phyloP scores from a whole-genome alignment of 2,113 vertebrate genomes.

The Pteronura brasiliensis region DNA sequence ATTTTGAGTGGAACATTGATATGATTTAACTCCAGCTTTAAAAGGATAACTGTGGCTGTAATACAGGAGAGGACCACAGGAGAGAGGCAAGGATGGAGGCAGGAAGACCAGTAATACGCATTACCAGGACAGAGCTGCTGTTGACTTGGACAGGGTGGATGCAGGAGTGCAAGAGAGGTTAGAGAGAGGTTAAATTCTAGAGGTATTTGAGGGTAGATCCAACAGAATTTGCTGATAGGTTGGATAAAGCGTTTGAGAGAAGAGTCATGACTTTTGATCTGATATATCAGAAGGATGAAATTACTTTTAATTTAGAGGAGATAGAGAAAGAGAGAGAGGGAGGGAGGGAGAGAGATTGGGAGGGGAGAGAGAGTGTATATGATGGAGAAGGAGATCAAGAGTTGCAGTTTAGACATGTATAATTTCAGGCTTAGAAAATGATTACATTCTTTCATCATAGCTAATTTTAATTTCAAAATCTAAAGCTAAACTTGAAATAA shows the following conservation, averaged over 20 bases:
- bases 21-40: background rate
- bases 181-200: background rate
- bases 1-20: background rate
- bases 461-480: too few relatives aligned
- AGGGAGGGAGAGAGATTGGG: too few relatives aligned
- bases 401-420: too few relatives aligned
- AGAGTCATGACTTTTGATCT: background rate
- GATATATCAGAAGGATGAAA: background rate
- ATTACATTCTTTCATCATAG: too few relatives aligned
- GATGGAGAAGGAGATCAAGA: too few relatives aligned
- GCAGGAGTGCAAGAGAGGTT: background rate
- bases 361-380: too few relatives aligned
- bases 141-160: background rate
- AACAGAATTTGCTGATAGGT: background rate
- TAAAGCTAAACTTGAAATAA: too few relatives aligned
- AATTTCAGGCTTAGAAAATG: too few relatives aligned
- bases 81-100: background rate
- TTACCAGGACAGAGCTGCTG: background rate
- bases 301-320: too few relatives aligned
- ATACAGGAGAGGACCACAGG: background rate
- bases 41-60: background rate
- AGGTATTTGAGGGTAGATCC: background rate
- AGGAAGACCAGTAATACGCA: background rate
- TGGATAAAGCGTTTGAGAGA: background rate
- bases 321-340: too few relatives aligned